Conservation (phyloP, 2,797 vertebrate species). For the Sebastes oblongus region DNA sequence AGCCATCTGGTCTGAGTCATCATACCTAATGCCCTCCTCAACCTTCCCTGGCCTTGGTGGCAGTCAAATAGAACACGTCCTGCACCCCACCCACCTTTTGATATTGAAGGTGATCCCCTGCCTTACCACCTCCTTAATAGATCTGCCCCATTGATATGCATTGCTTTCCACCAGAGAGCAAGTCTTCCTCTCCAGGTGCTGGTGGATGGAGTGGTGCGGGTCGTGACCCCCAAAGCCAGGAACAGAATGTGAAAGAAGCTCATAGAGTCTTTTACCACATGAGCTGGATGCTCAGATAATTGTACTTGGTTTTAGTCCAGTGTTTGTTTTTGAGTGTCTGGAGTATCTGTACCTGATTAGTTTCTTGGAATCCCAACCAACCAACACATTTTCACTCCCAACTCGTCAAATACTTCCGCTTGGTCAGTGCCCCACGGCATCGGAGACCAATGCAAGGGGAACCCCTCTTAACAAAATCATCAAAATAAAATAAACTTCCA, state of each 20-base stretch:
- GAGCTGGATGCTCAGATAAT: neutral
- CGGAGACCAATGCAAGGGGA: rapidly evolving
- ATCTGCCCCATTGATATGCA: constrained; percentile 60
- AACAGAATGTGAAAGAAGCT: constrained; percentile 6
- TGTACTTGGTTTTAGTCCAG: neutral
- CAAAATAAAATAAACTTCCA: too few relatives aligned
- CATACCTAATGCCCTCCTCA: constrained; percentile 40
- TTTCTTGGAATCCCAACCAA: neutral
- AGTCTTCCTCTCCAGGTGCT: constrained; percentile 11
- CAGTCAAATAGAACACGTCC: constrained; percentile 36
- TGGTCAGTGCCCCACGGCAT: too few relatives aligned
- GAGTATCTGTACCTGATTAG: neutral
- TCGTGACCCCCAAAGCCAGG: constrained; percentile 30
- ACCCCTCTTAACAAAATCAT: too few relatives aligned
- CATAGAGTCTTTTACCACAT: neutral
- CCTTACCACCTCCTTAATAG: constrained; percentile 20
- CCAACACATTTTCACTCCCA: neutral
- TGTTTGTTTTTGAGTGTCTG: neutral
- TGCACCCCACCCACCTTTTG: constrained; percentile 2
- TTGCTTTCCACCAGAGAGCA: constrained; percentile 29
- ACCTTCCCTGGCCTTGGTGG: constrained; percentile 43
- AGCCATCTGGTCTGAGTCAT: constrained; percentile 40
- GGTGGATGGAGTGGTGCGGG: constrained; percentile 17
- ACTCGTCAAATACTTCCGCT: neutral
- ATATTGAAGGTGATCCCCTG: constrained; percentile 23